Base-by-base conservation (phyloP, 2,113 vertebrate species). In the Phalacrocorax brasilianus region DNA sequence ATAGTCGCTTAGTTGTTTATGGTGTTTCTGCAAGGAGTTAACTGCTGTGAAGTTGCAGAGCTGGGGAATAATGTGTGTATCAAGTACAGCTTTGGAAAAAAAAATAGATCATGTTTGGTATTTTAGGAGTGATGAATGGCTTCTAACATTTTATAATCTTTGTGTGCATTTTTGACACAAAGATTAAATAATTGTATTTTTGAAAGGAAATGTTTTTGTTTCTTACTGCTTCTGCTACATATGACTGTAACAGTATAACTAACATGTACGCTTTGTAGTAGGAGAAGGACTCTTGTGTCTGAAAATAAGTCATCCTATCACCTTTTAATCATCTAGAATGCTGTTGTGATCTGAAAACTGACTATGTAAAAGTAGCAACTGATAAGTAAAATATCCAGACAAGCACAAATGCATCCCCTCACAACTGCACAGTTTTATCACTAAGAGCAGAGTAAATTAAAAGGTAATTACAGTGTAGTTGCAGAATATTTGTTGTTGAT, bases 311-410 rank as follows among this genome's bases (percentile, higher is more conserved):
- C 74, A 24, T 95, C 49, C n/a, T 94, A 3, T 89, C 9, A 15
- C 66, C 66, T 95, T 89, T 79, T 81, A 79, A 79, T 91, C 58
- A 56, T 81, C 56, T 61, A 47, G 84, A 94, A 95, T 96, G 96
- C 96, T 97, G 97, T 72, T 96, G 53, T 96, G 94, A 38, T 97
- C 92, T 97, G 96, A 96, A 97, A 97, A 95, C 71, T 95, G 96
- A 95, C 94, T 93, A 66, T 78, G 97, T 97, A 96, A 95, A 96
- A 97, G 89, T 85, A 96, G 88, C 76, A 81, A 28, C 62, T 82
- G 40, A n/a, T 53, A 90, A 68, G 27, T 83, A 45, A 93, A 44
- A 38, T 92, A n/a, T 70, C 22, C 26, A 93, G n/a, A 35, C 16
- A 8, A 68, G n/a, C 44, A 35, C 20, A 20, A 11, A 19, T 12